Conservation (phyloP, 2,113 vertebrate species). For the western clawed frog (Xenopus tropicalis) region UCB_Xtro_10.0 CM004445.2:1451001-1451500, state of each 20-base stretch:
- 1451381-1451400: too few species aligned
- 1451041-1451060: constrained; percentile 71
- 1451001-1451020: constrained; percentile 54
- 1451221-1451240: constrained; percentile 75
- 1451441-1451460: too few species aligned
- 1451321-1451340: constrained; percentile 60
- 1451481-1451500: too few species aligned
- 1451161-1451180: constrained; percentile 69
- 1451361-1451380: constrained; percentile 58
- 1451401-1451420: too few species aligned
- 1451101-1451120: constrained; percentile 75
- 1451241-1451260: constrained; percentile 78
- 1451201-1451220: constrained; percentile 73
- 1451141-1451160: constrained; percentile 64
- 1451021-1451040: constrained; percentile 74
- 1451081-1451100: constrained; percentile 76
- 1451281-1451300: constrained; percentile 66
- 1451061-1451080: too few species aligned
- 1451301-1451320: constrained; percentile 75
- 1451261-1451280: constrained; percentile 71
- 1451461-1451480: too few species aligned
- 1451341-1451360: constrained; percentile 79
- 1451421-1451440: too few species aligned
- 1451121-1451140: constrained; percentile 74
- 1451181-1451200: too few species aligned